Evolutionary conservation across 1,140 invertebrate species (phyloP).

Genomic region (Steinernema khuongi): DNA sequence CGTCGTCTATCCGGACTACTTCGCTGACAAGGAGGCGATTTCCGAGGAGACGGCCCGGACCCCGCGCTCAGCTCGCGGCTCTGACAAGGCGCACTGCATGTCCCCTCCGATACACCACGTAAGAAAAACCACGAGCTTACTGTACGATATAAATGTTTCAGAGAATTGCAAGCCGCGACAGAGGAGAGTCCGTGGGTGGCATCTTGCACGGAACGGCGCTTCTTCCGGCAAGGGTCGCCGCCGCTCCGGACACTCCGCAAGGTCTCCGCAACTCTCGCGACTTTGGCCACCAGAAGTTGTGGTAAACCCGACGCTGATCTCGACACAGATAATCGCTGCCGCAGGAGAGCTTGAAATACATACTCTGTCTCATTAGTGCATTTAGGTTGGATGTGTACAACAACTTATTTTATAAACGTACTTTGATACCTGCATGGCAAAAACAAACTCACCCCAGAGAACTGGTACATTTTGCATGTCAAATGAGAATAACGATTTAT

Average conservation of each 20-base stretch:
- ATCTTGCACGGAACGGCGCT: conserved; percentile 24
- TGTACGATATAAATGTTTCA: not conserved
- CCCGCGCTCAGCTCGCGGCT: not conserved
- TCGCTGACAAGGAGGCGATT: conserved; percentile 24
- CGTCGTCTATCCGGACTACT: conserved; percentile 32
- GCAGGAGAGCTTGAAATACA: not conserved
- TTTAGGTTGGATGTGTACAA: no score
- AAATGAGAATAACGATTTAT: no score
- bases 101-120: not conserved
- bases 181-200: conserved; percentile 3
- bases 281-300: conserved; percentile 26
- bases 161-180: not conserved
- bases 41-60: conserved; percentile 2
- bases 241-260: conserved; percentile 24
- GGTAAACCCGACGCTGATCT: conserved; percentile 15
- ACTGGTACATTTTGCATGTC: no score
- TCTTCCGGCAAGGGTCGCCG: not conserved
- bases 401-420: no score
- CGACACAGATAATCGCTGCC: conserved; percentile 1
- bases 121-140: not conserved
- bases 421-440: no score
- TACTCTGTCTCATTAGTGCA: no score
- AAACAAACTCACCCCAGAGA: no score
- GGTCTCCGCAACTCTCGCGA: conserved; percentile 31
- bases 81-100: not conserved